These are phyloP conservation scores for Phodopus roborovskii DNA, from an alignment of 2,113 vertebrate species.

Conservation along the genomic window DNA sequence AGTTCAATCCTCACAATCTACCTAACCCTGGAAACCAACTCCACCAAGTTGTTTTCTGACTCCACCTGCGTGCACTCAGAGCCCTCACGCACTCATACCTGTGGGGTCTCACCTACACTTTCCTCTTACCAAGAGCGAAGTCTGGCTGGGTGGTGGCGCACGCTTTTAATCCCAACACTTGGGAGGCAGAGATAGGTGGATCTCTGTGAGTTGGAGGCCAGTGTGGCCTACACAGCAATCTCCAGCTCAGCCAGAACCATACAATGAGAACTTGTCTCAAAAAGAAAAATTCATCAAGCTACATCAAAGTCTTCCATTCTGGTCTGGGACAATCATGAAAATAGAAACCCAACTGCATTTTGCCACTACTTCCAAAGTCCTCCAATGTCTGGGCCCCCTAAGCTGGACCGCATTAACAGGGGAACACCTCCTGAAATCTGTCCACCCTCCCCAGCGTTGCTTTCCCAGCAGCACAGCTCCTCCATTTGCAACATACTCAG, in stretches of 20 bases:
- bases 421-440: not conserved
- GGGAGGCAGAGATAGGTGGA: not conserved
- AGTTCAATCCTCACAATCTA: not conserved
- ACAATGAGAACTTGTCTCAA: not conserved
- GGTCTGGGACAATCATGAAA: not conserved
- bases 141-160: not conserved
- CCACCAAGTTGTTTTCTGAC: not conserved
- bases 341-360: not conserved
- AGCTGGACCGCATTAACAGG: not conserved
- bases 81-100: not conserved
- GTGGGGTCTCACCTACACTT: not conserved
- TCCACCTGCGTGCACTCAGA: not conserved
- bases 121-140: not conserved
- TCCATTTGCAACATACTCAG: not conserved
- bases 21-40: not conserved
- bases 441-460: not conserved
- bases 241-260: not conserved
- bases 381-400: not conserved
- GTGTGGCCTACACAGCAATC: not conserved
- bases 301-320: not conserved
- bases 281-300: not conserved
- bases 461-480: not conserved
- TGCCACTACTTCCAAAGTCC: not conserved
- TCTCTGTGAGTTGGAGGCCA: not conserved
- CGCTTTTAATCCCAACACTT: not conserved